Conservation (phyloP, 92 coral and sea anemone genomes). For the Epizoanthus illoricatus region DNA sequence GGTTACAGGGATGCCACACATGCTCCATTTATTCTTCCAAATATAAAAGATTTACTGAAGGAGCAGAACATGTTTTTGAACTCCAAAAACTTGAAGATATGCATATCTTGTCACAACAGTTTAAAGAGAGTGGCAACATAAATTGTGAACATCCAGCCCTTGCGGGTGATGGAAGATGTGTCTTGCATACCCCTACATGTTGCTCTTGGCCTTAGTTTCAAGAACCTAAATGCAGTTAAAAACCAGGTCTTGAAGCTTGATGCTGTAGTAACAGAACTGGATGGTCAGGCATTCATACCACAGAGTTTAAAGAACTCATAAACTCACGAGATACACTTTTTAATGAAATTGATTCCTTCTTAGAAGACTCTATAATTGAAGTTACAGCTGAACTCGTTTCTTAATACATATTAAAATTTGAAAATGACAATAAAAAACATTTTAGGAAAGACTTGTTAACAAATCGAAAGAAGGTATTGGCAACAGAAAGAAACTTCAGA, state of each 20-base stretch:
- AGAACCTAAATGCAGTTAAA: slow-evolving; percentile 10
- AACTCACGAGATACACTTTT: neutral
- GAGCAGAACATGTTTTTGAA: neutral
- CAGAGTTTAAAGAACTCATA: neutral
- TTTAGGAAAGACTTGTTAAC: neutral
- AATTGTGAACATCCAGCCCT: slow-evolving; percentile 2
- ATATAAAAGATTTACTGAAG: neutral
- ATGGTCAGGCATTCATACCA: neutral
- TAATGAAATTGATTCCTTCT: neutral
- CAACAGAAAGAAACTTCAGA: neutral
- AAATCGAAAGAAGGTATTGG: neutral
- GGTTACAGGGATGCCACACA: neutral
- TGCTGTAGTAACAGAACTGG: neutral
- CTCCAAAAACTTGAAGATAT: neutral
- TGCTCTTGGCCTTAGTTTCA: slow-evolving; percentile 8
- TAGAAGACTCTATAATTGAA: neutral
- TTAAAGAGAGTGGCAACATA: neutral
- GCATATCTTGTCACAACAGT: slow-evolving; percentile 5
- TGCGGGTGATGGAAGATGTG: neutral
- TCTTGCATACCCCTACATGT: slow-evolving; percentile 12
- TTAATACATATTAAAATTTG: neutral
- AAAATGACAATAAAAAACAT: neutral
- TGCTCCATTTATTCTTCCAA: slow-evolving; percentile 4
- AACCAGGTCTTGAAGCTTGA: neutral
- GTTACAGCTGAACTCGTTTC: slow-evolving; percentile 2